Conservation (phyloP, 2,888 invertebrate genomes). For the Oxyscelio sp. region DNA sequence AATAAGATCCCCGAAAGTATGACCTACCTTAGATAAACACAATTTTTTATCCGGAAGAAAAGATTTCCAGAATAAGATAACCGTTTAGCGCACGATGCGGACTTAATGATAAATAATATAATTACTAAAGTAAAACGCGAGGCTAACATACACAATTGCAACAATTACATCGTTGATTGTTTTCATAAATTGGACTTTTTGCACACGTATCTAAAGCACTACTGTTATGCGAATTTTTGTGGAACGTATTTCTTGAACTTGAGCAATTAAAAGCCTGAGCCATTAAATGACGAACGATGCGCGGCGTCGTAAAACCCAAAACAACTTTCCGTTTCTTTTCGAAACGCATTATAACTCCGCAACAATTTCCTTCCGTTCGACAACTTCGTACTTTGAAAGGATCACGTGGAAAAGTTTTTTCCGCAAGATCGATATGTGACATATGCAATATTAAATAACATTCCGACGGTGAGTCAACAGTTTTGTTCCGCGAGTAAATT, state of each 20-base stretch:
- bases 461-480: conserved; percentile 44
- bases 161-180: too few relatives aligned
- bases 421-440: conserved; percentile 18
- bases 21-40: conserved; percentile 43
- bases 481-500: conserved; percentile 55
- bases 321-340: conserved; percentile 56
- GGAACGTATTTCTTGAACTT: conserved; percentile 47
- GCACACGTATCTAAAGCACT: too few relatives aligned
- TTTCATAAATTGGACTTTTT: too few relatives aligned
- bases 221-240: conserved; percentile 38
- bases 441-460: conserved; percentile 40
- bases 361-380: conserved; percentile 57
- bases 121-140: background rate
- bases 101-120: conserved; percentile 29
- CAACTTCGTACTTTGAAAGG: conserved; percentile 35
- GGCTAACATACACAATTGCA: too few relatives aligned
- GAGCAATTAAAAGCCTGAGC: conserved; percentile 38
- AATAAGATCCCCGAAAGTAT: conserved; percentile 42
- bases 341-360: conserved; percentile 39
- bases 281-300: conserved; percentile 16
- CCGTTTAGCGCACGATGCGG: background rate
- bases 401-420: conserved; percentile 12
- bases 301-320: conserved; percentile 30
- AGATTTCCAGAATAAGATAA: conserved; percentile 43
- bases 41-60: conserved; percentile 1